phyloP scores from a whole-genome alignment of 2,113 vertebrate species.

The Indri indri region DNA sequence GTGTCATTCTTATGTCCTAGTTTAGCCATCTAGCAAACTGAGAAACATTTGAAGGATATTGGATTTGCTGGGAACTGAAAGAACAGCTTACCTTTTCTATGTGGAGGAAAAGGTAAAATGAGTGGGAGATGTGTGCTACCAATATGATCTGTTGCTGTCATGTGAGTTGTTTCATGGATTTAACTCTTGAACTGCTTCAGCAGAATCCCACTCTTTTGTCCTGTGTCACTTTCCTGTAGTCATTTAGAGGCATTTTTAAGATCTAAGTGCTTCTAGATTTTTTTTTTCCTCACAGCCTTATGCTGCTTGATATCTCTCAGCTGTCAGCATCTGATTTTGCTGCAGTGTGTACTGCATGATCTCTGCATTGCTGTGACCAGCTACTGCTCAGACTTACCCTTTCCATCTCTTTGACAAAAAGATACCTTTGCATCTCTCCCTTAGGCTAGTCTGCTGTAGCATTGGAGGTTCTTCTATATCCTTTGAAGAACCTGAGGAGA shows the following conservation, averaged over 20 bases:
- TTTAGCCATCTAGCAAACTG: neutral
- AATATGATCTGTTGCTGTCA: neutral
- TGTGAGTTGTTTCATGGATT: constrained; percentile 25
- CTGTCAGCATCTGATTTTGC: constrained; percentile 70
- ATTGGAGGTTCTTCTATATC: neutral
- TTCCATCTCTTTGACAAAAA: constrained; percentile 29
- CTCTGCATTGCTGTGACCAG: constrained; percentile 12
- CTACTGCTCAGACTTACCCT: neutral
- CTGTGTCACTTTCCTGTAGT: neutral
- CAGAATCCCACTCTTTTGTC: neutral
- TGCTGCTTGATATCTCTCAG: neutral
- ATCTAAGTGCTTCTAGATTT: neutral
- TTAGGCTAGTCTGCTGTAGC: neutral
- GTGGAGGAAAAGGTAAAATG: constrained; percentile 32
- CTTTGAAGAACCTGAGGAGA: constrained; percentile 18
- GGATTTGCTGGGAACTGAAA: constrained; percentile 7
- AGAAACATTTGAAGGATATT: constrained; percentile 50
- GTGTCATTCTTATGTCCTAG: neutral
- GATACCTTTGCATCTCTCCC: neutral
- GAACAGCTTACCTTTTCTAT: constrained; percentile 50
- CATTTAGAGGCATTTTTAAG: constrained; percentile 14
- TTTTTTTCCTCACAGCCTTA: neutral
- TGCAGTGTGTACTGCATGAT: constrained; percentile 75
- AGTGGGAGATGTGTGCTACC: neutral
- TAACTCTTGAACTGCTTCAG: constrained; percentile 1